These are phyloP conservation scores for Actinemys pallida DNA, from an alignment of 2,113 vertebrate species.

Conservation along the genomic window DNA sequence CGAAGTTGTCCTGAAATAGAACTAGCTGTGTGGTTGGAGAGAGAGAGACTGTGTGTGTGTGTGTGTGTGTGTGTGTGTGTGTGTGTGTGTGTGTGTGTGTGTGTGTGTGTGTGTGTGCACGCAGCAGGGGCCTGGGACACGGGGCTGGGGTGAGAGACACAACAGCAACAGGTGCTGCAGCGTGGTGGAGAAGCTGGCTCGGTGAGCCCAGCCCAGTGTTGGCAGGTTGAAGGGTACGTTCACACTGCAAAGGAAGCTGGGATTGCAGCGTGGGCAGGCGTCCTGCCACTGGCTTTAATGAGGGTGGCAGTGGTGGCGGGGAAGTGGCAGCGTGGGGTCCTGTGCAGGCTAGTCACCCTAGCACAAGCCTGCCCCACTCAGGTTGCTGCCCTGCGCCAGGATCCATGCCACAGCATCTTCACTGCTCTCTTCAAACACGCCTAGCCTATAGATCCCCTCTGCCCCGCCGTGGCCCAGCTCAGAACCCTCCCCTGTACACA, in stretches of 20 bases:
- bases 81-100: no score
- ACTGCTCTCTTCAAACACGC: background rate
- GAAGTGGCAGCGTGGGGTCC: background rate
- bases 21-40: no score
- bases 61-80: no score
- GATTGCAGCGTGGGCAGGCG: background rate
- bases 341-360: no score
- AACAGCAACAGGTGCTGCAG: background rate
- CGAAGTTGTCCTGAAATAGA: rapidly evolving
- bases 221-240: background rate
- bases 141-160: background rate
- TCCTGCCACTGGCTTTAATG: background rate
- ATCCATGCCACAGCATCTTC: background rate
- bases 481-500: background rate
- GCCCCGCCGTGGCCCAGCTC: no score
- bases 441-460: background rate
- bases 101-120: background rate
- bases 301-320: background rate
- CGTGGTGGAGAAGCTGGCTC: background rate
- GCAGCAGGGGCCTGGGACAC: no score
- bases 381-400: background rate
- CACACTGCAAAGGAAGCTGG: background rate
- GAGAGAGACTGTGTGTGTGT: no score
- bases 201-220: background rate
- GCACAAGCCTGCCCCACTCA: background rate